Base-by-base conservation (phyloP, 2,888 invertebrate species). In the Aporophyla lueneburgensis region DNA sequence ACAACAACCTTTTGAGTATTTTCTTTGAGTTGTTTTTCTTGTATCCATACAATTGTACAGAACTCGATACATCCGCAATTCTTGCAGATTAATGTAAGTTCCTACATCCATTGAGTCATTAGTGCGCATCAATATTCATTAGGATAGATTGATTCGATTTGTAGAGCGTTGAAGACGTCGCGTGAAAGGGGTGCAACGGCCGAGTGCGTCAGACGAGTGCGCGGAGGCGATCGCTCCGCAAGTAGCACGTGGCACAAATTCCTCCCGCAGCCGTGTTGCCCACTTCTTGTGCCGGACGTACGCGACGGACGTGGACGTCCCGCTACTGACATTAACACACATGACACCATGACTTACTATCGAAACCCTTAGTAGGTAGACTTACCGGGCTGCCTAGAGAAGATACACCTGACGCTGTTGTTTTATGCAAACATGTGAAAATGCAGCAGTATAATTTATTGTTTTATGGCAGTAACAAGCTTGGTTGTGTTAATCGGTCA, bases 141-240 rank as follows among this genome's bases (percentile, higher is more conserved):
- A 93, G 89, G 89, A 90, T 90, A 88, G 92, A 93, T 93, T 91
- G 94, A 94, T 92, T 93, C 90, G 92, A 92, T 96, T 96, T 96
- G 93, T 96, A 95, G 96, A 96, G 96, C 96, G 94, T 95, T 94
- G 92, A 93, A 94, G 93, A 87, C 90, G 75, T 92, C 89, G 92
- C 94, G 95, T 94, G 96, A 96, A 96, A 95, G 94, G 95, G 95
- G 96, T 96, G 96, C 95, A 95, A 95, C 91, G 96, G 94, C 95
- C 96, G 93, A 92, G 91, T 92, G 93, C 92, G 92, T 91, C 91
- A 92, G 88, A 81, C 81, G 86, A 83, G 82, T 75, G 61, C 58
- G 80, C 84, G 74, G 72, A 82, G 85, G 84, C 83, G 85, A 89
- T 87, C 81, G 84, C 84, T 83, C 86, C 89, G 85, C 92, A 94